Evolutionary conservation across 1,140 invertebrate species (phyloP).

Genomic region (Polyergus mexicanus): DNA sequence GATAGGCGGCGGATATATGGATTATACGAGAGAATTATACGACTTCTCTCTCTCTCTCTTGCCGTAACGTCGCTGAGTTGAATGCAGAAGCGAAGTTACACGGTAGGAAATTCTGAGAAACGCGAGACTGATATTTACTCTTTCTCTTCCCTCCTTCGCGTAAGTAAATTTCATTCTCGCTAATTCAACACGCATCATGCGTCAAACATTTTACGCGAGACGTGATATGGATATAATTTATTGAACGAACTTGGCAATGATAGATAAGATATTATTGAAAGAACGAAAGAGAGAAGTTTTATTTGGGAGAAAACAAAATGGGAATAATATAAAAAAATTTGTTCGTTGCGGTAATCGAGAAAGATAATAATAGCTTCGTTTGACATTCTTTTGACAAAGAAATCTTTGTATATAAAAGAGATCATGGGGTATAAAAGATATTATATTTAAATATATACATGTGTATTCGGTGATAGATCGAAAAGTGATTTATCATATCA

Average conservation of each 20-base stretch:
- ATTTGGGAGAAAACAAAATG: not conserved
- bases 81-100: conserved; percentile 61
- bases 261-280: not conserved
- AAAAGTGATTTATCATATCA: conserved; percentile 8
- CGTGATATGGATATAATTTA: conserved; percentile 38
- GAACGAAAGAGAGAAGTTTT: not conserved
- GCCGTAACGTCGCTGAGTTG: conserved; percentile 66
- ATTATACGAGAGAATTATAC: conserved; percentile 73
- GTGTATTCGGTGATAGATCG: not conserved
- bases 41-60: conserved; percentile 40
- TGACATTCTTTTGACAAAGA: no score
- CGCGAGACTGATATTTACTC: conserved; percentile 69
- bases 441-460: no score
- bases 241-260: not conserved
- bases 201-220: not conserved
- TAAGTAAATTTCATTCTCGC: conserved; percentile 53
- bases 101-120: conserved; percentile 34
- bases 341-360: no score
- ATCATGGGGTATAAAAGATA: no score
- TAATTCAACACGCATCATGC: not conserved
- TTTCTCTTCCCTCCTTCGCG: conserved; percentile 30
- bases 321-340: no score
- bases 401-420: no score
- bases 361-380: no score
- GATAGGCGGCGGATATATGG: conserved; percentile 72